Conservation (phyloP, 2,113 vertebrate species). For the Nyctereutes procyonoides region DNA sequence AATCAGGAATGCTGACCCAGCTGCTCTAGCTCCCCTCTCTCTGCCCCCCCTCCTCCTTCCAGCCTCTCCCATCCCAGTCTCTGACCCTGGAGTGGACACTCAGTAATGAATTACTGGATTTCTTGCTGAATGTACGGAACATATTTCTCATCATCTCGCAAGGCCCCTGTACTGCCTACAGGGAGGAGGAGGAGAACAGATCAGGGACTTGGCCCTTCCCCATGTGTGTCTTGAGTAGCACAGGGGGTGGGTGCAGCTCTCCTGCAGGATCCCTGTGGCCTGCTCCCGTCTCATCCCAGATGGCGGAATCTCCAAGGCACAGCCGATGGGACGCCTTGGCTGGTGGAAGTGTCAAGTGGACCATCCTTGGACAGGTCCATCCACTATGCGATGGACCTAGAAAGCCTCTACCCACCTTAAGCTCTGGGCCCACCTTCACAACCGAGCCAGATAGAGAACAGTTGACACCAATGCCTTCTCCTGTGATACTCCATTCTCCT, state of each 20-base stretch:
- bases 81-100: background rate
- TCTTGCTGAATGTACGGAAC: background rate
- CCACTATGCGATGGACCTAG: background rate
- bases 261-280: background rate
- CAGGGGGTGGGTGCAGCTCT: background rate
- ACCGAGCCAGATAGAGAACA: background rate
- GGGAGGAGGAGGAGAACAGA: background rate
- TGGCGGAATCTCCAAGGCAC: background rate
- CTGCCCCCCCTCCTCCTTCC: background rate
- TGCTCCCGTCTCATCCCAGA: background rate
- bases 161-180: background rate
- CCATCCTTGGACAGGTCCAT: background rate
- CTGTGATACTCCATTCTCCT: background rate
- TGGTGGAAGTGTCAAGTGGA: background rate
- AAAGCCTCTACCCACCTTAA: background rate
- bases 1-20: constrained; percentile 63
- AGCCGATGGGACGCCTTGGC: background rate
- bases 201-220: background rate
- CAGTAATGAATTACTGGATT: background rate
- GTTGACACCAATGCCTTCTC: background rate
- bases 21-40: constrained; percentile 41
- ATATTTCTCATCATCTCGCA: background rate
- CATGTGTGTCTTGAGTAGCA: background rate
- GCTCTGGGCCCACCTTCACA: background rate
- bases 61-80: background rate